Evolutionary conservation across 2,888 invertebrate genomes (phyloP).

Genomic region (Drosophila silvestris): DNA sequence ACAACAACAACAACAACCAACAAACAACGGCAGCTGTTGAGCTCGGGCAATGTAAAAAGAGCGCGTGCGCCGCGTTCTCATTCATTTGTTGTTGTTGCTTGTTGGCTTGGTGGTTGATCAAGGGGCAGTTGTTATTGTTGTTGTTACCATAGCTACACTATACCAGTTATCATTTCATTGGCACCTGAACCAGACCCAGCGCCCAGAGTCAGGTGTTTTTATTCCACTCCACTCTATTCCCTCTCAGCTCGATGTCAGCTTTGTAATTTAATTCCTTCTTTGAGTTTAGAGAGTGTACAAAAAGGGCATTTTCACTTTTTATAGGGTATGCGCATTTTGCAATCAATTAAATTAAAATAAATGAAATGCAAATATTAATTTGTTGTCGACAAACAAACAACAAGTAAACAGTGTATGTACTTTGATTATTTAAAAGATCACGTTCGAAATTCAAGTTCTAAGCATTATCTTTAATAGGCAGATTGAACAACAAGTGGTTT

Average conservation of each 20-base stretch:
- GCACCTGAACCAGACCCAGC: conserved; percentile 33
- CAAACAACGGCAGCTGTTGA: conserved; percentile 58
- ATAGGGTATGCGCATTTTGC: conserved; percentile 9
- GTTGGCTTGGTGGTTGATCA: conserved; percentile 28
- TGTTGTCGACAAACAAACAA: neutral
- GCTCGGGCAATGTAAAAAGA: conserved; percentile 43
- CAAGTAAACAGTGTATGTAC: neutral
- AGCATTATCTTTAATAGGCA: neutral
- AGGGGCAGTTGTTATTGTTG: conserved; percentile 14
- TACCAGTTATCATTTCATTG: conserved; percentile 58
- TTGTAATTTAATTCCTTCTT: conserved; percentile 17
- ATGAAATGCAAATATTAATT: neutral
- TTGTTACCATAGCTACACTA: conserved; percentile 21
- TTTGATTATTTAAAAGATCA: neutral
- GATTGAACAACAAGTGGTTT: neutral
- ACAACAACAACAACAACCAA: conserved; percentile 11
- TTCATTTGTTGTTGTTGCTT: conserved; percentile 20
- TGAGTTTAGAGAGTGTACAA: conserved; percentile 6
- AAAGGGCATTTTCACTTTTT: conserved; percentile 7
- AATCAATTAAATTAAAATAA: neutral
- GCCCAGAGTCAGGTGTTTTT: conserved; percentile 68
- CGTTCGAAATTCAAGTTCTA: neutral
- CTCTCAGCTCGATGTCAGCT: conserved; percentile 6
- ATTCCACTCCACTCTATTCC: neutral
- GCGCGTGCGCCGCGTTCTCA: conserved; percentile 78